These are phyloP conservation scores for Peromyscus melanophrys DNA, from an alignment of 2,797 vertebrate genomes.

Conservation along the genomic window DNA sequence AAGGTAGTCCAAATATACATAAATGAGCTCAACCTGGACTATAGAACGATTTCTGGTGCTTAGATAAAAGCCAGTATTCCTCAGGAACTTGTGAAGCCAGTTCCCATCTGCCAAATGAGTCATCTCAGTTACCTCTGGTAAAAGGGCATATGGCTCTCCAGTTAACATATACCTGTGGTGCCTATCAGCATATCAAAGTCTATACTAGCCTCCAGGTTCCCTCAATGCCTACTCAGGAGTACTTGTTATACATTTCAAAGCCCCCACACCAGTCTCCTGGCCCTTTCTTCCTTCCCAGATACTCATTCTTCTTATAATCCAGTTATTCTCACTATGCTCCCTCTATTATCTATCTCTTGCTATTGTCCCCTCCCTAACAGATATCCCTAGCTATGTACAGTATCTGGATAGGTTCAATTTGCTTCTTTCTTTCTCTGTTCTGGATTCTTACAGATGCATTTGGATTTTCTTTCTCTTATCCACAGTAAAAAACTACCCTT, in stretches of 20 bases:
- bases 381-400: not conserved
- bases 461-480: not conserved
- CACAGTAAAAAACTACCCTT: not conserved
- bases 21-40: not conserved
- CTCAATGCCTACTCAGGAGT: too few species aligned
- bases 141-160: not conserved
- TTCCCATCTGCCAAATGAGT: not conserved
- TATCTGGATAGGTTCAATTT: not conserved
- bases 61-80: not conserved
- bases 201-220: too few species aligned
- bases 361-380: not conserved
- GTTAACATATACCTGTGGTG: not conserved
- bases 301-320: not conserved
- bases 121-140: not conserved
- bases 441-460: not conserved
- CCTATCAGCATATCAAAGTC: too few species aligned
- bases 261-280: not conserved
- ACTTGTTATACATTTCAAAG: not conserved
- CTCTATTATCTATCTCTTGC: not conserved
- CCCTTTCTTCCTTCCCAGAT: not conserved
- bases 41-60: not conserved
- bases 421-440: not conserved
- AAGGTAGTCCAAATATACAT: not conserved
- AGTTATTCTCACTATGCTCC: too few species aligned
- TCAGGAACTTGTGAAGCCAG: not conserved